Percentiles rank a stretch among this genome's conserved stretches.
phyloP scores from a whole-genome alignment of 2,888 invertebrate genomes.

The Leucophenga montana region DNA sequence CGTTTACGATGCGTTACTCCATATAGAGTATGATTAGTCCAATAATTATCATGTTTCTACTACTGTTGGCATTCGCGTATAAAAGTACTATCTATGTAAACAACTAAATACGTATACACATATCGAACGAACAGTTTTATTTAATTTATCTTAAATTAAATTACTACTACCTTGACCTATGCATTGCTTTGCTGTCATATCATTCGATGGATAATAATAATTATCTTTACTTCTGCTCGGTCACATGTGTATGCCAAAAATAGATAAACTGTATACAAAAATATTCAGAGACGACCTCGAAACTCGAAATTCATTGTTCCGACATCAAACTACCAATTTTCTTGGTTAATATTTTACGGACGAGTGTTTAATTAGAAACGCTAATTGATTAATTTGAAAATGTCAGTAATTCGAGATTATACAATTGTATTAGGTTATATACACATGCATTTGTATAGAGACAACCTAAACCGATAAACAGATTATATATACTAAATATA shows the following conservation, averaged over 20 bases:
- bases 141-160: too few species aligned
- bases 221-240: too few species aligned
- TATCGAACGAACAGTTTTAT: too few species aligned
- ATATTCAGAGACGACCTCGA: not conserved
- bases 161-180: not conserved
- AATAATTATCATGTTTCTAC: not conserved
- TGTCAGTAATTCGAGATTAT: not conserved
- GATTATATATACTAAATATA: not conserved
- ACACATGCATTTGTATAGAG: not conserved
- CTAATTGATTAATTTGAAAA: slow-evolving; percentile 11
- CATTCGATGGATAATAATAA: too few species aligned
- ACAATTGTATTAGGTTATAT: not conserved
- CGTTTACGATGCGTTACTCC: not conserved
- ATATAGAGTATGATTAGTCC: not conserved
- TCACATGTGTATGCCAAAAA: not conserved
- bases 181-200: not conserved
- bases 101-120: too few species aligned
- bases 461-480: not conserved
- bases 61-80: too few species aligned
- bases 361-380: not conserved
- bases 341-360: not conserved
- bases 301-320: too few species aligned
- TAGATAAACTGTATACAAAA: not conserved
- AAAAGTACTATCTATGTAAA: too few species aligned
- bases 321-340: not conserved